These are phyloP conservation scores for Candoia aspera DNA, from an alignment of 2,113 vertebrate species.

Conservation along the genomic window DNA sequence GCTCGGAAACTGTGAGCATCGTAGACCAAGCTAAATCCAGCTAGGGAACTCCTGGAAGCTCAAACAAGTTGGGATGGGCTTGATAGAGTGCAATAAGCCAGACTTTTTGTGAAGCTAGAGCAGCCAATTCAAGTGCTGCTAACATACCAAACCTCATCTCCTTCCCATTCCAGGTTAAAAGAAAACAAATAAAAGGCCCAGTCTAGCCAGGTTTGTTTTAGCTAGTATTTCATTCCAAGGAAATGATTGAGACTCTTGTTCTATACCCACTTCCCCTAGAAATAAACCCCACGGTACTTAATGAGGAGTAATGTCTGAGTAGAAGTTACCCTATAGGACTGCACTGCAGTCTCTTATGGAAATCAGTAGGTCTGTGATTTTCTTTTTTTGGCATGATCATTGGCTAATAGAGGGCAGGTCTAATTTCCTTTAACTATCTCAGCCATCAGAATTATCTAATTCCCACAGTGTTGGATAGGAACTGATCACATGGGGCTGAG, in stretches of 20 bases:
- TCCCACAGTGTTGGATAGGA: not conserved
- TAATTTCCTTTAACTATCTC: not conserved
- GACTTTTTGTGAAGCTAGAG: not conserved
- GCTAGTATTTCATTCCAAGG: not conserved
- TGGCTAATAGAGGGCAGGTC: not conserved
- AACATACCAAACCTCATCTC: not conserved
- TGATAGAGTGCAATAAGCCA: not conserved
- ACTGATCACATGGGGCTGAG: not conserved
- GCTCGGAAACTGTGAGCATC: too few relatives aligned
- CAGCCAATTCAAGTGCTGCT: not conserved
- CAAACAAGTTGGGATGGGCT: not conserved
- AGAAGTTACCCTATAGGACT: not conserved
- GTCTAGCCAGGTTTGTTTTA: not conserved
- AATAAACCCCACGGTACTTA: not conserved
- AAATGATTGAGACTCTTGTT: not conserved
- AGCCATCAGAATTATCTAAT: not conserved
- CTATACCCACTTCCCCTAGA: not conserved
- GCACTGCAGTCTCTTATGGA: too few relatives aligned
- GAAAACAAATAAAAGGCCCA: not conserved
- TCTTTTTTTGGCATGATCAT: not conserved
- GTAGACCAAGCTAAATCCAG: too few relatives aligned
- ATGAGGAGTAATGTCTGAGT: not conserved
- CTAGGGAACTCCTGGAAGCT: too few relatives aligned
- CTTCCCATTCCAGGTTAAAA: not conserved
- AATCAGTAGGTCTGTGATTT: not conserved